These are phyloP conservation scores for Diarsia brunnea DNA, from an alignment of 2,888 invertebrate species.

Conservation along the genomic window DNA sequence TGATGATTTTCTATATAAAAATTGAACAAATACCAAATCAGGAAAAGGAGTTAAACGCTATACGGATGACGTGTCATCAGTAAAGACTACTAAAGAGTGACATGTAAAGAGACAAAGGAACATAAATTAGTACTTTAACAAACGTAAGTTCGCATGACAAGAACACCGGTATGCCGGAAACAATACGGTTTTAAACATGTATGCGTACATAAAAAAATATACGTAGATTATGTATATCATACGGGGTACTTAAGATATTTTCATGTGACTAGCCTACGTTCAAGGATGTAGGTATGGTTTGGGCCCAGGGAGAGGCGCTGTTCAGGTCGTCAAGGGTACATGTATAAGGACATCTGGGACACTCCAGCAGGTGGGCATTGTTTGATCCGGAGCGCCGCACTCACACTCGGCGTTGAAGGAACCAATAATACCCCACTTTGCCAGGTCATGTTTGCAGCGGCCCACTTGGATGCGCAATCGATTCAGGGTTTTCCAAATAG, in stretches of 20 bases:
- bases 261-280: not conserved
- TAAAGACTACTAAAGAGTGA: not conserved
- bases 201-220: not conserved
- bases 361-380: too few relatives aligned
- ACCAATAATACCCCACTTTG: too few relatives aligned
- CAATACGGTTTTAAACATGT: slow-evolving; percentile 26
- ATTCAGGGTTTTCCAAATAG: too few relatives aligned
- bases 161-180: slow-evolving; percentile 47
- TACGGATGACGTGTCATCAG: slow-evolving; percentile 9
- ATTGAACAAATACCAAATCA: not conserved
- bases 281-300: too few relatives aligned
- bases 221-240: not conserved
- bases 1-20: not conserved
- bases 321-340: too few relatives aligned
- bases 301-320: too few relatives aligned
- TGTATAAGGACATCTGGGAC: too few relatives aligned
- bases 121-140: slow-evolving; percentile 43
- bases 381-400: too few relatives aligned
- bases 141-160: slow-evolving; percentile 31
- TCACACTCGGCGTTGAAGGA: too few relatives aligned
- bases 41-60: slow-evolving; percentile 32
- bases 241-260: not conserved
- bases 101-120: slow-evolving; percentile 41
- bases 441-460: too few relatives aligned
- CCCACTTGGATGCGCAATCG: too few relatives aligned